Base-by-base conservation (phyloP, 2,888 invertebrate genomes). In the Agrochola macilenta region DNA sequence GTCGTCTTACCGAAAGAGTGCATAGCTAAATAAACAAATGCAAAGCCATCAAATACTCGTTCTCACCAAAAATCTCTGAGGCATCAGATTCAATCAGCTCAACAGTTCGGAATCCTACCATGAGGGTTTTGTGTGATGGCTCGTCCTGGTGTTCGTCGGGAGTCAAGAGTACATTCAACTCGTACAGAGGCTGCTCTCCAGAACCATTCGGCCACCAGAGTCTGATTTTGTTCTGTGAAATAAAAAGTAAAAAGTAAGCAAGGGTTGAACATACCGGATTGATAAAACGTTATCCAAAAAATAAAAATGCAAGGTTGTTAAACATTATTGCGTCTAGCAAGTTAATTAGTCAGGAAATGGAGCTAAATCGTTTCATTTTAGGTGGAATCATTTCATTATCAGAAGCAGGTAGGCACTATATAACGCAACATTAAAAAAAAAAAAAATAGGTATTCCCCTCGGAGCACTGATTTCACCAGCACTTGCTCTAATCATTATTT, bases 201-300 rank as follows among this genome's bases (percentile, higher is more conserved):
- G 98, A 98, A 39, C 99, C 99, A 94, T 99, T 99, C 0, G 99
- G 99, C 99, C 99, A 99, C 99, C 99, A 99, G 35, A 97, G 84
- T 20, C 93, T 92, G 39, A 96, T 86, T 23, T 92, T 88, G 78
- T 96, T 95, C 96, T 96, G 85, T 39, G 88, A 92, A 69, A 69
- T 26, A 7, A 69, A 26, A 92, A 69, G 66, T 26, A 5, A 69
- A 26, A 9, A 26, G 7, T n/a, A n/a, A 70, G 7, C 0, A 30
- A 26, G 23, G 12, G n/a, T n/a, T 17, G 3, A 30, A n/a, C 17
- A 8, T 30, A 30, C 20, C 4, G 20, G 12, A 49, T 49, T 66
- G 7, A 49, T 66, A 49, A 49, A 49, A 26, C 11, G 5, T 26
- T 26, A 46, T 26, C 2, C 65, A 46, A 20, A 26, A 46, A 46